phyloP scores from a whole-genome alignment of 1,140 invertebrate genomes.

The Andrena cerasifolii region DNA sequence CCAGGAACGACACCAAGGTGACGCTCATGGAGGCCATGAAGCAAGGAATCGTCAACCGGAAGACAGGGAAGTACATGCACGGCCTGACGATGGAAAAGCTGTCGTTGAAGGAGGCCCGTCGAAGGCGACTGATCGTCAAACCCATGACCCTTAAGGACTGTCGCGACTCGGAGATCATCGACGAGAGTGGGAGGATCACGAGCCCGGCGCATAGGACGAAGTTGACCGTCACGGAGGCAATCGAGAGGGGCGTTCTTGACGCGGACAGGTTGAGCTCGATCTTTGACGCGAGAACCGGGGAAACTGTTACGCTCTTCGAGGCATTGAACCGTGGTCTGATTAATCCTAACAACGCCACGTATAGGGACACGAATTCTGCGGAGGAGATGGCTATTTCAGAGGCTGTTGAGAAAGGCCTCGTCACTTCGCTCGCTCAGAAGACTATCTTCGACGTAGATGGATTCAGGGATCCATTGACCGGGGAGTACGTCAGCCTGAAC shows the following conservation, averaged over 20 bases:
- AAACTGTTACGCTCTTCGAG: conserved; percentile 92
- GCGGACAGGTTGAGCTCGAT: conserved; percentile 89
- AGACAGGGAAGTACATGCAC: conserved; percentile 91
- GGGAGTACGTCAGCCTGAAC: conserved; percentile 93
- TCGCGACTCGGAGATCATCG: conserved; percentile 90
- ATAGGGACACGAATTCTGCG: conserved; percentile 87
- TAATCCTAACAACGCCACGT: conserved; percentile 86
- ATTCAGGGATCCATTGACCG: conserved; percentile 92
- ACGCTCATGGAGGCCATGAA: conserved; percentile 91
- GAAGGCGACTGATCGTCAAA: conserved; percentile 90
- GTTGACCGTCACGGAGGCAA: conserved; percentile 91
- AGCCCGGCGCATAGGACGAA: conserved; percentile 90
- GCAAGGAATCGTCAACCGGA: conserved; percentile 89
- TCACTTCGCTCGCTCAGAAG: conserved; percentile 93
- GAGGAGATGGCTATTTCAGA: conserved; percentile 89
- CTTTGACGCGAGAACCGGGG: conserved; percentile 89
- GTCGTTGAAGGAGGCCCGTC: conserved; percentile 90
- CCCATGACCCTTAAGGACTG: conserved; percentile 95
- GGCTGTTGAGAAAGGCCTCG: conserved; percentile 93
- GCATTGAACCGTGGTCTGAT: conserved; percentile 92
- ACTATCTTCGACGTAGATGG: conserved; percentile 96
- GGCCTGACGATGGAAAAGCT: conserved; percentile 88
- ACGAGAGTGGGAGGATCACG: conserved; percentile 89
- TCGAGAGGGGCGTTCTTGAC: conserved; percentile 93
- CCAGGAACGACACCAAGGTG: conserved; percentile 89